Base-by-base conservation (phyloP, 2,797 vertebrate species). In the Dipus sagitta region DNA sequence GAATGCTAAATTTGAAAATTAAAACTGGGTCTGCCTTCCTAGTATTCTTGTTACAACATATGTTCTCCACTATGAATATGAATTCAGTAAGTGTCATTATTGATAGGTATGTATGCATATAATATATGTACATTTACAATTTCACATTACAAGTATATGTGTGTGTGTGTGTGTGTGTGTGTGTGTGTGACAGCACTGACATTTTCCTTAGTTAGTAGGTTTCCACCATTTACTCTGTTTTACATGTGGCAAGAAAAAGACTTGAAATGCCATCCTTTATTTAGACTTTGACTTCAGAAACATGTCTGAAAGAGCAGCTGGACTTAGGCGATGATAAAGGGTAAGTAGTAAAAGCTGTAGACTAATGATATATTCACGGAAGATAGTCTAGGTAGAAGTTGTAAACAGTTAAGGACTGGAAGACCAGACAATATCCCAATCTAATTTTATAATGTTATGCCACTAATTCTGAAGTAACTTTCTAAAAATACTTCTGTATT, bases 81-180 rank as follows among this genome's bases (percentile, higher is more conserved):
- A 96, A 83, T 84, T 90, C 86, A 92, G 88, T 75, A 67, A 93
- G 77, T 70, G 21, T 78, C 81, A 81, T 85, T 91, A 81, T 71
- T 87, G 86, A 72, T 54, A 93, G 78, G 52, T 86, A 8, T 89
- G 14, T 64, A 52, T 76, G 62, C 91, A 67, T 88, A 54, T 72
- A 84, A 76, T 68, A 70, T 7, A 83, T 86, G 82, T 68, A 72
- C 70, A 23, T 79, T 90, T 90, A 86, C 5, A 9, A 68, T 65
- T 94, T 82, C 81, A 80, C 72, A 78, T 84, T 81, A 67, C 11
- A 72, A 91, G 42, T 87, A 28, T 47, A n/a, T 76, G 23, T 34
- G 38, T 42, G 3, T 78, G 14, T 77, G 20, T 83, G 6, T 20
- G 68, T 3, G 58, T 26, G 47, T 65, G 70, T 3, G 88, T 2